These are phyloP conservation scores for Trichomycterus rosablanca DNA, from an alignment of 2,113 vertebrate species.

Conservation along the genomic window DNA sequence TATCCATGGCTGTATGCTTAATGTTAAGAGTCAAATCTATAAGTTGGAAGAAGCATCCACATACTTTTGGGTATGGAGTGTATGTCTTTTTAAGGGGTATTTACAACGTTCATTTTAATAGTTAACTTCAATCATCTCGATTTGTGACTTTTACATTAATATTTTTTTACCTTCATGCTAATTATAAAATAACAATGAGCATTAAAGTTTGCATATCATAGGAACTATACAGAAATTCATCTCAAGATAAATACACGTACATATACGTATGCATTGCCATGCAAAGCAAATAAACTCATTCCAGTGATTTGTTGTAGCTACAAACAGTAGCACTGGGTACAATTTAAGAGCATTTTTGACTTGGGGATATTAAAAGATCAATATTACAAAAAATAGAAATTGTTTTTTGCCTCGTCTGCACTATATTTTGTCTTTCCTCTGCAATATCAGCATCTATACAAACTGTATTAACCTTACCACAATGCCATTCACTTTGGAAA, in stretches of 20 bases:
- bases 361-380: slow-evolving; percentile 1
- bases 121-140: slow-evolving; percentile 37
- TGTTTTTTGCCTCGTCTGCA: not conserved
- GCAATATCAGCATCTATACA: slow-evolving; percentile 1
- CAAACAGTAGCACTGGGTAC: too few species aligned
- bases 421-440: not conserved
- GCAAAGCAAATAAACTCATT: slow-evolving; percentile 19
- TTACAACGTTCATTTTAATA: slow-evolving; percentile 54
- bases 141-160: slow-evolving; percentile 48
- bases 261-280: slow-evolving; percentile 37
- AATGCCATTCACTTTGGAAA: not conserved
- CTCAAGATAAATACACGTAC: slow-evolving; percentile 30
- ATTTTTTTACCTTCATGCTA: slow-evolving; percentile 54
- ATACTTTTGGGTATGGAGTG: too few species aligned
- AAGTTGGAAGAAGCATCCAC: too few species aligned
- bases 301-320: not conserved
- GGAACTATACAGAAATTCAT: slow-evolving; percentile 24
- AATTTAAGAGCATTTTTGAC: not conserved
- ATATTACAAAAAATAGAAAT: slow-evolving; percentile 21
- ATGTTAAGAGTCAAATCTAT: too few species aligned
- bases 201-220: slow-evolving; percentile 25
- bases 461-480: too few species aligned
- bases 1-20: too few species aligned
- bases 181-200: slow-evolving; percentile 16
- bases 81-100: slow-evolving; percentile 45